Conservation (phyloP, 2,113 vertebrate genomes). For the Tringa solitaria region DNA sequence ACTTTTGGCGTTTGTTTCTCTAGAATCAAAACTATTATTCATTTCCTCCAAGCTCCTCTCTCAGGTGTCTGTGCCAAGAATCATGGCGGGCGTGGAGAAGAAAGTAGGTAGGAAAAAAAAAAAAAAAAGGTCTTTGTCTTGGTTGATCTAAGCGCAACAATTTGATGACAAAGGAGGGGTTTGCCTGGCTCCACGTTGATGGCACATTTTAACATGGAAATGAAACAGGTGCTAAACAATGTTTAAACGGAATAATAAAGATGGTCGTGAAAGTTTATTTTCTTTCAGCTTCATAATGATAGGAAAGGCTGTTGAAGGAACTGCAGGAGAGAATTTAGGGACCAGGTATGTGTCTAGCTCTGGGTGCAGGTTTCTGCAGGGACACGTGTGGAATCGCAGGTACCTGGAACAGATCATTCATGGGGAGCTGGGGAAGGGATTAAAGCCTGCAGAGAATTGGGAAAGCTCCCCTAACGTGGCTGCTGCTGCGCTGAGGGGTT, state of each 20-base stretch:
- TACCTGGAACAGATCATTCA: neutral
- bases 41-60: slow-evolving; percentile 11
- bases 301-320: neutral
- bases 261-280: neutral
- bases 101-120: neutral
- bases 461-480: accelerated
- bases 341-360: neutral
- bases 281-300: neutral
- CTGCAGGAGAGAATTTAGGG: neutral
- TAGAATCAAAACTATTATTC: neutral
- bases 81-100: neutral
- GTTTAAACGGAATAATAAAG: neutral
- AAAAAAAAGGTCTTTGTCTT: neutral
- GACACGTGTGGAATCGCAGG: neutral
- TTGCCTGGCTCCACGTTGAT: neutral
- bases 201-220: neutral
- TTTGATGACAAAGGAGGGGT: neutral
- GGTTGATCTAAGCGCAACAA: neutral
- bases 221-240: neutral
- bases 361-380: neutral
- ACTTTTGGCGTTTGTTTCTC: neutral
- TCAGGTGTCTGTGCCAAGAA: neutral
- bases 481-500: neutral
- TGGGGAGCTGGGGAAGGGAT: neutral
- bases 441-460: neutral